Evolutionary conservation across 2,113 vertebrate genomes (phyloP), one percentile per base, ranked within the genome.

Genomic region (Naja naja): DNA sequence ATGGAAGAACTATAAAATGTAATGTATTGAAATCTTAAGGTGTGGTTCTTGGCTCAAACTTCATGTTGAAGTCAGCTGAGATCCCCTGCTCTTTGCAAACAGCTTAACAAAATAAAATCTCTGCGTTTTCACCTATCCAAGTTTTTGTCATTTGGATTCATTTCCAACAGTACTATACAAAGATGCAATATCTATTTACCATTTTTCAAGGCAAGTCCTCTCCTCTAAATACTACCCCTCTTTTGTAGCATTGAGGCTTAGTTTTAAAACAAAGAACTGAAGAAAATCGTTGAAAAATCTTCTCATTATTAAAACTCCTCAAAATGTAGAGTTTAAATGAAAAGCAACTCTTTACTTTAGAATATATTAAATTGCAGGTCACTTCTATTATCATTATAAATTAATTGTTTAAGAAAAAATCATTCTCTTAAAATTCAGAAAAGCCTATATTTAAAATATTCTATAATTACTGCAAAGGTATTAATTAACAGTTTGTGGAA

Each of bases 391-490:
- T 97, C 95, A 94, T 96, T 96, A 97, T 96, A 97, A 97, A 97
- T n/a, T n/a, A n/a, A n/a, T 97, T 97, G 96, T 90, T 96, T 96
- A 95, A 81, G 34, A 93, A 92, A 97, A 97, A 3, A 94, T 94
- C 94, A 95, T 97, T 96, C 95, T 97, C 97, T 97, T 97, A 97
- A 96, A 97, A 97, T 96, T 96, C 89, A 95, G 92, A 97, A 97
- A 95, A 94, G 97, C 97, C 92, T 96, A 97, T 96, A 97, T 97
- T 97, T 98, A 97, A 98, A 97, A 95, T 97, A 97, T 97, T 97
- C 97, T 96, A 95, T 97, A 98, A 98, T 98, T 98, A 97, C 94
- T 95, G 95, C 93, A 97, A 96, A 97, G 96, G 96, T 97, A 98
- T 98, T 97, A 97, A 98, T 98, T 98, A 98, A 96, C 95, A 97